Evolutionary conservation across 2,888 invertebrate species (phyloP), one percentile per base, ranked within the genome.

Genomic region (Cantharis rustica): DNA sequence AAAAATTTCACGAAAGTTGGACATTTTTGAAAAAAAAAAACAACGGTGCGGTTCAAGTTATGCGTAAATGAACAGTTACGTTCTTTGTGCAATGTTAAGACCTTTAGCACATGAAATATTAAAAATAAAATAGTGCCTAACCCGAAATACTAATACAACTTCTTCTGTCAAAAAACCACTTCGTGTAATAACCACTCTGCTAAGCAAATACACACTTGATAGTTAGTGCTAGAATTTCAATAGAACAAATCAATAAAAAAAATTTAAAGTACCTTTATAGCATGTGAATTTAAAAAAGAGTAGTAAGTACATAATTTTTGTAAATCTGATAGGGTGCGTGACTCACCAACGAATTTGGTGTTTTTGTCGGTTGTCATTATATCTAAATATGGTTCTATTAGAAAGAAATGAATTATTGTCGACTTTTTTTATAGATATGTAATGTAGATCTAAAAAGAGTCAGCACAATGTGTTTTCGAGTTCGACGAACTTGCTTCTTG

Each of bases 301-400:
- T 23, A 23, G 23, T 17, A 17, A 17, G 17, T 66, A 20, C 23
- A 66, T 23, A 66, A 66, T 66, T 66, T 66, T 66, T 23, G 5
- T 66, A 20, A 66, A 66, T 66, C 64, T 66, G 64, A 66, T 66
- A 66, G 23, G 64, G 64, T 66, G 64, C 64, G 23, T 66, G 64
- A 20, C 64, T 66, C 64, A 66, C 64, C 20, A 66, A 20, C 23
- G 20, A 66, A n/a, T 23, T 66, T 66, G n/a, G 23, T 23, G 64
- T 66, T 66, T 63, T 66, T 66, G 23, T 66, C 64, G 23, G 64
- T 66, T 66, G 64, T 66, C 64, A 66, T 66, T 66, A 66, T 66
- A 66, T 66, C 64, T 66, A 66, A 66, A 66, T 66, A 66, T 66
- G 17, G 23, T 66, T 66, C 23, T 66, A 66, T 66, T 66, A 66